Evolutionary conservation across 1,140 invertebrate genomes (phyloP).

Genomic region (Plectus sambesii): DNA sequence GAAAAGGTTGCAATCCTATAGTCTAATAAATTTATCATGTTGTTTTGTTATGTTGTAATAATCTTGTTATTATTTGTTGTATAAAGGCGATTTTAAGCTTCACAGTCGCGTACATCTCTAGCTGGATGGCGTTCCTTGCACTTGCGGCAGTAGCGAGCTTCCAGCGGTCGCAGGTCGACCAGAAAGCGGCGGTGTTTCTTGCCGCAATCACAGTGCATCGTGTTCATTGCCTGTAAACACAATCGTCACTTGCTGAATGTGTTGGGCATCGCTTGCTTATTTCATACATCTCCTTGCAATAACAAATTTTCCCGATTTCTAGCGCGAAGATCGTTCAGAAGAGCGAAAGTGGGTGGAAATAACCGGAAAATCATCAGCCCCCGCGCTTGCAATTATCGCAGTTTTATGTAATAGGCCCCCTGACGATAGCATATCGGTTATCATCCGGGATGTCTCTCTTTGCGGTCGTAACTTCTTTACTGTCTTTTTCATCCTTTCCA

Average conservation of each 20-base stretch:
- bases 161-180: conserved; percentile 71
- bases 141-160: conserved; percentile 71
- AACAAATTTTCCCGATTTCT: no score
- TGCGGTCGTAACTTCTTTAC: no score
- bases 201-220: conserved; percentile 61
- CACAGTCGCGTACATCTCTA: conserved; percentile 73
- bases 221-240: conserved; percentile 43
- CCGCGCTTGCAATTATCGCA: no score
- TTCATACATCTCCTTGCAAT: conserved; percentile 55
- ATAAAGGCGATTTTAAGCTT: no score
- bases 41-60: not conserved
- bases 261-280: not conserved
- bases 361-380: no score
- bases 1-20: conserved; percentile 13
- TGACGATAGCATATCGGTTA: no score
- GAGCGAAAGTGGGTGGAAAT: no score
- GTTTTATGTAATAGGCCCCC: no score
- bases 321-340: no score
- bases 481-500: no score
- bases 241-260: conserved; percentile 6
- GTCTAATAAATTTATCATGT: conserved; percentile 1
- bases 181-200: conserved; percentile 70
- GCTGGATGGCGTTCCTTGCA: conserved; percentile 81
- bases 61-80: no score
- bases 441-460: no score